Percentiles rank a stretch among this genome's conserved stretches.
These are phyloP conservation scores for Heliopora coerulea DNA, from an alignment of 92 coral and sea anemone species.

Conservation along the genomic window DNA sequence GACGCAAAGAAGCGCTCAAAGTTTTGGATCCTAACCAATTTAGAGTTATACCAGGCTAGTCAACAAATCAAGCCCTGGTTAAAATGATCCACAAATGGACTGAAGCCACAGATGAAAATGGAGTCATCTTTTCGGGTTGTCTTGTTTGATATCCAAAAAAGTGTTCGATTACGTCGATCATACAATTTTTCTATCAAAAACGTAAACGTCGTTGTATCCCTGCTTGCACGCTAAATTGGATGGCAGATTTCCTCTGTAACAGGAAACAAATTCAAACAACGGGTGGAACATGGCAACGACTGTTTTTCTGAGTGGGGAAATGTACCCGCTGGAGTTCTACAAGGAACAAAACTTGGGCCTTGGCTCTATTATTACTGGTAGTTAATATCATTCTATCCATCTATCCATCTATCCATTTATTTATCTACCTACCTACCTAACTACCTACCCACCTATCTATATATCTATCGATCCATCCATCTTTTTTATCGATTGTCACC, in stretches of 20 bases:
- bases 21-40: conserved; percentile 1
- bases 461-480: too few species aligned
- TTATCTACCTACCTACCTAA: too few species aligned
- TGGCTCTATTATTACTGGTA: too few species aligned
- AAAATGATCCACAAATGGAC: conserved; percentile 19
- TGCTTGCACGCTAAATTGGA: neutral
- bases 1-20: neutral
- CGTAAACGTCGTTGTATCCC: neutral
- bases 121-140: conserved; percentile 6
- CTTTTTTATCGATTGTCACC: too few species aligned
- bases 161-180: conserved; percentile 4
- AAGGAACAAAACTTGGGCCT: conserved; percentile 24
- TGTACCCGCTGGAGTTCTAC: conserved; percentile 12
- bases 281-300: conserved; percentile 7
- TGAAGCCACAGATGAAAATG: conserved; percentile 16
- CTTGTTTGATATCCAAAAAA: neutral
- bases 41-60: conserved; percentile 10
- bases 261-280: too few species aligned
- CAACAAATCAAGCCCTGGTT: conserved; percentile 20
- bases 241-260: neutral
- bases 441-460: too few species aligned
- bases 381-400: too few species aligned
- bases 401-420: too few species aligned
- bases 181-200: neutral
- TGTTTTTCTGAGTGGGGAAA: conserved; percentile 25